Conservation (phyloP, 2,797 vertebrate genomes). For the Glyptemys insculpta region DNA sequence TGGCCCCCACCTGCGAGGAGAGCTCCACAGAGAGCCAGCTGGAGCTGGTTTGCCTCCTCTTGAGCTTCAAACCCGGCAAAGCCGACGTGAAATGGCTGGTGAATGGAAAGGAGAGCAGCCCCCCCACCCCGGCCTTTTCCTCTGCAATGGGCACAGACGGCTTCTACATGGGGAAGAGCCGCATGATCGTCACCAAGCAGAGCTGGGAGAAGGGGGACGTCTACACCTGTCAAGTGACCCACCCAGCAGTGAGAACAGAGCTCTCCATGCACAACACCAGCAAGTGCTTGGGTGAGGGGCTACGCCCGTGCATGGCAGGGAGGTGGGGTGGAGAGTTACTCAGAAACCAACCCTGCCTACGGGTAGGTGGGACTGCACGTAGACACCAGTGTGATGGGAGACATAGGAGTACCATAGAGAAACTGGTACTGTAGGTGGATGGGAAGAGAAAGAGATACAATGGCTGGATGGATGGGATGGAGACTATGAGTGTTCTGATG, state of each 20-base stretch:
- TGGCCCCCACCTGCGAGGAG: neutral
- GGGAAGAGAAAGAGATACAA: neutral
- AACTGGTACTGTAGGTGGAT: neutral
- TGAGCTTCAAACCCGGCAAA: neutral
- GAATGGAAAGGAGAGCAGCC: neutral
- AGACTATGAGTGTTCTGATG: neutral
- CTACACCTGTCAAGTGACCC: neutral
- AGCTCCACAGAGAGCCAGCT: neutral
- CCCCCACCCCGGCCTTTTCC: neutral
- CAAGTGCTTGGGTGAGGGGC: neutral
- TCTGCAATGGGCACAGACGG: neutral
- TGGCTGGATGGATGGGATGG: too few species aligned
- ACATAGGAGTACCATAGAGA: too few species aligned
- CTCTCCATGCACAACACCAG: neutral
- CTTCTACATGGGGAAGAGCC: neutral
- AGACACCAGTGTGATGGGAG: neutral
- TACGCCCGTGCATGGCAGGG: neutral
- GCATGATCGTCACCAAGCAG: neutral
- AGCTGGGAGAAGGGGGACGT: neutral
- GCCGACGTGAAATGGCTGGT: neutral
- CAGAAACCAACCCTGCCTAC: neutral
- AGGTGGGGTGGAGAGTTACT: neutral
- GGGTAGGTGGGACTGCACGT: neutral
- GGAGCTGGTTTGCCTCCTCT: neutral
- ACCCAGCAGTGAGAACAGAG: neutral